These are phyloP conservation scores for Nothoprocta pentlandii DNA, from an alignment of 2,113 vertebrate species.

Conservation along the genomic window DNA sequence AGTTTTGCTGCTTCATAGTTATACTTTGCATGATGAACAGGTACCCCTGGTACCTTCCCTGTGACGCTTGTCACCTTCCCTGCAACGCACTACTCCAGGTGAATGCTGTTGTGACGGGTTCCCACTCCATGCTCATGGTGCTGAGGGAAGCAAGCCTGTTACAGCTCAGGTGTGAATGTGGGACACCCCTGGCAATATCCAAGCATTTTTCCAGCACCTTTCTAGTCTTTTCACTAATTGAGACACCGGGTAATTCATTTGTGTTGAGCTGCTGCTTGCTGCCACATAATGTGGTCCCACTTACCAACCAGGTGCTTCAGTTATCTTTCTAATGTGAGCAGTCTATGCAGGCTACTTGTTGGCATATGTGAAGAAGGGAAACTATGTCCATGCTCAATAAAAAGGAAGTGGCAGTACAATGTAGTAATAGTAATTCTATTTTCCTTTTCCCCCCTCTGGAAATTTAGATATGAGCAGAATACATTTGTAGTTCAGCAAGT, in stretches of 20 bases:
- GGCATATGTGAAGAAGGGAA: not conserved
- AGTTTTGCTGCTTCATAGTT: not conserved
- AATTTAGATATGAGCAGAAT: not conserved
- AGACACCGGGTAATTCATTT: not conserved
- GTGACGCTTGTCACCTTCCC: not conserved
- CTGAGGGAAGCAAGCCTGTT: not conserved
- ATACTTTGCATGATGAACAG: conserved; percentile 9
- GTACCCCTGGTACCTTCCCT: not conserved
- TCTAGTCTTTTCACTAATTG: conserved; percentile 3
- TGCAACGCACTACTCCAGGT: conserved; percentile 17
- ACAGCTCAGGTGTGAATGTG: not conserved
- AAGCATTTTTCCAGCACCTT: conserved; percentile 2
- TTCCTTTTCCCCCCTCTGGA: not conserved
- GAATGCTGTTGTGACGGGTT: not conserved
- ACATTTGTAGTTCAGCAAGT: conserved; percentile 1
- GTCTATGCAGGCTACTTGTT: not conserved
- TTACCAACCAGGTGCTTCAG: conserved; percentile 21
- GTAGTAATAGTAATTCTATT: not conserved
- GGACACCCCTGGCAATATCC: not conserved
- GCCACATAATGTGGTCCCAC: not conserved
- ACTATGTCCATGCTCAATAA: not conserved
- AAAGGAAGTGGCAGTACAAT: not conserved
- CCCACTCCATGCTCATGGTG: not conserved
- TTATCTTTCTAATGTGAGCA: conserved; percentile 11
- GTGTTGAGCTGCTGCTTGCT: conserved; percentile 35